Percentiles rank a stretch among this genome's conserved stretches.
These are phyloP conservation scores for Pelobates fuscus DNA, from an alignment of 2,113 vertebrate species.

Conservation along the genomic window DNA sequence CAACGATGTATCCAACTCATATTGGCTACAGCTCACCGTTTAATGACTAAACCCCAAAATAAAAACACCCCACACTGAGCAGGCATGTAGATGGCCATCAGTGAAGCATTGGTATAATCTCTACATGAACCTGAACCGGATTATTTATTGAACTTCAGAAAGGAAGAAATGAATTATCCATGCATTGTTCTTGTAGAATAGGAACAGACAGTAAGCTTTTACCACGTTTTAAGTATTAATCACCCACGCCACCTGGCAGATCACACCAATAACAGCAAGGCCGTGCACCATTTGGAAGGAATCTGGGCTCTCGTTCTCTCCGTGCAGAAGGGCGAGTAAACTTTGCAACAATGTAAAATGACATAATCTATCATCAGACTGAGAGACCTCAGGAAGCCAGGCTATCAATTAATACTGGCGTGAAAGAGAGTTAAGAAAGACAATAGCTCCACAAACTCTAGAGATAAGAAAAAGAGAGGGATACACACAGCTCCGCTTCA, in stretches of 20 bases:
- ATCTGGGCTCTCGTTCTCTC: neutral
- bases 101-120: neutral
- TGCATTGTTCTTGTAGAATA: conserved; percentile 5
- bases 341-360: conserved; percentile 33
- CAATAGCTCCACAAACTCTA: neutral
- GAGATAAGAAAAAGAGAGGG: too few relatives aligned
- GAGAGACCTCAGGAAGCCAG: conserved; percentile 9
- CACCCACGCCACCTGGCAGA: conserved; percentile 21
- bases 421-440: neutral
- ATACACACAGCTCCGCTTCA: too few relatives aligned
- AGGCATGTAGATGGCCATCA: neutral
- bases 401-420: neutral
- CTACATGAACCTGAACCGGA: neutral
- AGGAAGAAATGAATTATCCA: conserved; percentile 15
- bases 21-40: too few relatives aligned
- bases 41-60: too few relatives aligned
- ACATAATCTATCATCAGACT: conserved; percentile 35
- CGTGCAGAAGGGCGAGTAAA: conserved; percentile 19
- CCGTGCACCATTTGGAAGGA: conserved; percentile 9
- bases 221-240: neutral
- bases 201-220: neutral
- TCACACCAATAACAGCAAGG: neutral
- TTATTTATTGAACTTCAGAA: conserved; percentile 26
- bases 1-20: too few relatives aligned
- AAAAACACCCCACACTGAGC: too few relatives aligned